phyloP scores from a whole-genome alignment of 35 echinoderm and acorn worm species.

The Heliocidaris erythrogramma region DNA sequence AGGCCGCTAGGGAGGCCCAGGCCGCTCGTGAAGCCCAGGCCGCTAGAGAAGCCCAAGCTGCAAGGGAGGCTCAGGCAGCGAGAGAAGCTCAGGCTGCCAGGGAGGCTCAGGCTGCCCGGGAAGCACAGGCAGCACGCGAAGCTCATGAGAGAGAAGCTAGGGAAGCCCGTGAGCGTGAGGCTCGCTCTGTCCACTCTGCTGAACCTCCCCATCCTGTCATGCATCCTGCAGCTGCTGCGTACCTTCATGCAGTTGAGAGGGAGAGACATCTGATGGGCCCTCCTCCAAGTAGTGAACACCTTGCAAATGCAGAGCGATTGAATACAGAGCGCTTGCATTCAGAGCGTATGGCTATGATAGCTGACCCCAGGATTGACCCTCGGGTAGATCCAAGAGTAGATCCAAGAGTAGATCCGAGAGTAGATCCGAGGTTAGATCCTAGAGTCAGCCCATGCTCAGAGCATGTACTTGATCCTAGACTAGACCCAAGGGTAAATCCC shows the following conservation, averaged over 20 bases:
- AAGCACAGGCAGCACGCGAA: constrained; percentile 36
- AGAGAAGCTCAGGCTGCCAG: constrained; percentile 16
- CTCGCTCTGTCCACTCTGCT: constrained; percentile 26
- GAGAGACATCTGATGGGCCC: constrained; percentile 54
- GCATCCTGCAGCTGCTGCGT: constrained; percentile 31
- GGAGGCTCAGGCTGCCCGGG: not conserved
- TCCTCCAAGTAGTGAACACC: constrained; percentile 22
- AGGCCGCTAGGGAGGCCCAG: constrained; percentile 32
- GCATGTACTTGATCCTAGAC: constrained; percentile 31
- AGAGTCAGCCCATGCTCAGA: constrained; percentile 22
- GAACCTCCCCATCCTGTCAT: constrained; percentile 22
- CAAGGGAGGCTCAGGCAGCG: constrained; percentile 31
- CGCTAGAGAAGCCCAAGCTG: constrained; percentile 17
- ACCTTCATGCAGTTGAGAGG: not conserved
- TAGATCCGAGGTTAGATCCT: constrained; percentile 22
- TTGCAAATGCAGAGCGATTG: constrained; percentile 73
- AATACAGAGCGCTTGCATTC: constrained; percentile 79
- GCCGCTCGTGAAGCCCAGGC: constrained; percentile 39
- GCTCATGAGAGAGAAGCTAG: constrained; percentile 27
- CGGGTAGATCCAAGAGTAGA: constrained; percentile 40
- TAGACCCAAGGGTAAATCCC: constrained; percentile 52
- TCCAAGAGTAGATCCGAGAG: constrained; percentile 23
- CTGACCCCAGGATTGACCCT: constrained; percentile 49
- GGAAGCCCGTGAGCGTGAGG: constrained; percentile 31
- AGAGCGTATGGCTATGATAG: constrained; percentile 80